Conservation (phyloP, 1,140 invertebrate genomes). For the Uloborus diversus region DNA sequence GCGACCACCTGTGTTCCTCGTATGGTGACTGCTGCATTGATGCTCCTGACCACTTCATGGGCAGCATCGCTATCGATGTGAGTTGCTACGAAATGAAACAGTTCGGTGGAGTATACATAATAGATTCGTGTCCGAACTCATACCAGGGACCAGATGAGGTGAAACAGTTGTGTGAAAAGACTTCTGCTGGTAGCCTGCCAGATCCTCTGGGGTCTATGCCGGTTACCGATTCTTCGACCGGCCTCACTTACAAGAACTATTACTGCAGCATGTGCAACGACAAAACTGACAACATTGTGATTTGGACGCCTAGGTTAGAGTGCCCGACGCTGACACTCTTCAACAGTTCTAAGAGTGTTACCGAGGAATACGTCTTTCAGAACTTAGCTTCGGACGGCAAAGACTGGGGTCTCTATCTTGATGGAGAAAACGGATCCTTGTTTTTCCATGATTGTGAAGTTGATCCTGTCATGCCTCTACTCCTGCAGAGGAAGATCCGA, state of each 20-base stretch:
- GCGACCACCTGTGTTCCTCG: constrained; percentile 66
- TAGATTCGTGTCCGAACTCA: constrained; percentile 64
- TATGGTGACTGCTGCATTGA: constrained; percentile 71
- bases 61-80: constrained; percentile 59
- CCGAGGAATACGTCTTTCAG: constrained; percentile 30
- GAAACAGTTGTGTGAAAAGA: constrained; percentile 59
- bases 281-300: constrained; percentile 57
- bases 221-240: constrained; percentile 65
- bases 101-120: constrained; percentile 68
- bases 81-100: constrained; percentile 65
- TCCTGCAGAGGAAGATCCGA: constrained; percentile 22
- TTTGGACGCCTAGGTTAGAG: constrained; percentile 42
- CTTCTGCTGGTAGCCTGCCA: not conserved
- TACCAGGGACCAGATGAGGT: constrained; percentile 63
- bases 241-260: constrained; percentile 70
- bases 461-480: constrained; percentile 17
- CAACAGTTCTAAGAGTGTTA: constrained; percentile 21
- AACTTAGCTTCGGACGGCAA: constrained; percentile 7
- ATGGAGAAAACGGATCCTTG: not conserved
- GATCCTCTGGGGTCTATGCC: constrained; percentile 67
- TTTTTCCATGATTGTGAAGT: constrained; percentile 46
- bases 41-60: constrained; percentile 61
- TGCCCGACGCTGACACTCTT: constrained; percentile 20
- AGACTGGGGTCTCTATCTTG: constrained; percentile 45
- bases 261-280: constrained; percentile 71